phyloP scores from a whole-genome alignment of 2,797 vertebrate genomes.

The Periparus ater region DNA sequence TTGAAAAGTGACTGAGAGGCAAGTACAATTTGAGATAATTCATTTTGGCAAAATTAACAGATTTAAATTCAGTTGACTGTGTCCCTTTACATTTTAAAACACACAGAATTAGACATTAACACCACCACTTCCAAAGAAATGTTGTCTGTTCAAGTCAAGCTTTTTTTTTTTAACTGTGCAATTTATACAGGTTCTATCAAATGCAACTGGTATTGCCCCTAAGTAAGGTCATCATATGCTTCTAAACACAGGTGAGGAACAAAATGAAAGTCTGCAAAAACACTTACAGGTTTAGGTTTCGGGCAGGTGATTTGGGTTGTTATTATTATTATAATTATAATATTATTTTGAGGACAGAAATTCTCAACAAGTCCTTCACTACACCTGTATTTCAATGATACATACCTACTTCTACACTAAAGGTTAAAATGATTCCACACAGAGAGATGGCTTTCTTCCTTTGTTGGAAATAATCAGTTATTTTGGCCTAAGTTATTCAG shows the following conservation, averaged over 20 bases:
- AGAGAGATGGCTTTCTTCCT: background rate
- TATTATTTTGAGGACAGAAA: background rate
- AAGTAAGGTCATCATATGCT: background rate
- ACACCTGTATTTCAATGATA: background rate
- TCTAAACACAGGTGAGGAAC: background rate
- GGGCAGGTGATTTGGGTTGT: background rate
- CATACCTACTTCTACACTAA: background rate
- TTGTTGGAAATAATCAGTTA: background rate
- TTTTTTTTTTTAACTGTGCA: background rate
- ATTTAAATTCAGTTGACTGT: conserved; percentile 48
- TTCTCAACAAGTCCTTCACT: background rate
- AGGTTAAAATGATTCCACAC: background rate
- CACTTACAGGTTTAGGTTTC: background rate
- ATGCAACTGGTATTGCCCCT: background rate
- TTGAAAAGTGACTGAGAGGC: conserved; percentile 55
- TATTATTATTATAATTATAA: background rate
- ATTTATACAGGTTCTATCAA: background rate
- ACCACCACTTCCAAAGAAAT: background rate
- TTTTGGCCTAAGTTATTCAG: background rate
- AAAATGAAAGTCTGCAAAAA: background rate
- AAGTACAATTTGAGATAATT: conserved; percentile 20
- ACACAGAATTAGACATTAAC: background rate
- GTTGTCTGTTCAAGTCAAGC: background rate
- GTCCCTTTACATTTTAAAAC: conserved; percentile 49
- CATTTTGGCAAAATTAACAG: background rate